A percentile compares a stretch with the other conserved stretches of the same genome.
Evolutionary conservation across 37 sponge, comb jelly and placozoan species (phyloP).

Genomic region (Axinella damicornis): DNA sequence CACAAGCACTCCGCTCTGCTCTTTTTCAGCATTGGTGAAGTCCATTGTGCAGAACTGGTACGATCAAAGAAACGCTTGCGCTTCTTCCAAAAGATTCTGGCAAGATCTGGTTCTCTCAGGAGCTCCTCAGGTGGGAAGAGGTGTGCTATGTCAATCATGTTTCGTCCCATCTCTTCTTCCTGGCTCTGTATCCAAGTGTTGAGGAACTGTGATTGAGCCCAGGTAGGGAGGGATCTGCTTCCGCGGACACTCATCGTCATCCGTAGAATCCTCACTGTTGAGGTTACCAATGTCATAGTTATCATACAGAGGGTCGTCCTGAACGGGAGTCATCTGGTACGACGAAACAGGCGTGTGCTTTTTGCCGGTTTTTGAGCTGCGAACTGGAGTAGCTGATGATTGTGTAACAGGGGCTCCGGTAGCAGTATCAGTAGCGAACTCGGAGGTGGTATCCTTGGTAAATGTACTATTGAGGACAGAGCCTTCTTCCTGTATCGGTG

Average conservation of each 20-base stretch:
- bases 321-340: conserved; percentile 43
- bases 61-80: conserved; percentile 64
- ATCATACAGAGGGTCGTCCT: conserved; percentile 13
- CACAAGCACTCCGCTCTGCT: background rate
- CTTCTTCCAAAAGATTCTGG: conserved; percentile 53
- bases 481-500: background rate
- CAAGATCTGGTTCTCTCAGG: conserved; percentile 42
- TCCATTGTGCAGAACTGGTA: conserved; percentile 83
- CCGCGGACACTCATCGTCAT: conserved; percentile 61
- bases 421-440: no score
- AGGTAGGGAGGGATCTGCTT: conserved; percentile 63
- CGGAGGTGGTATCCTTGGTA: background rate
- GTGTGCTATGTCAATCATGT: conserved; percentile 1
- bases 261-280: conserved; percentile 58
- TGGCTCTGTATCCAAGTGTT: conserved; percentile 34
- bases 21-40: conserved; percentile 54
- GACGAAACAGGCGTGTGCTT: background rate
- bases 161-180: conserved; percentile 26
- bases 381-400: background rate
- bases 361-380: background rate
- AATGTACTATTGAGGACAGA: conserved; percentile 1
- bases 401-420: no score
- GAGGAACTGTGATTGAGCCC: conserved; percentile 52
- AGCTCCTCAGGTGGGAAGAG: conserved; percentile 68
- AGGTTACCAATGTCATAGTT: conserved; percentile 66